Conservation (phyloP, 2,113 vertebrate species). For the Cochlearius cochlearius region DNA sequence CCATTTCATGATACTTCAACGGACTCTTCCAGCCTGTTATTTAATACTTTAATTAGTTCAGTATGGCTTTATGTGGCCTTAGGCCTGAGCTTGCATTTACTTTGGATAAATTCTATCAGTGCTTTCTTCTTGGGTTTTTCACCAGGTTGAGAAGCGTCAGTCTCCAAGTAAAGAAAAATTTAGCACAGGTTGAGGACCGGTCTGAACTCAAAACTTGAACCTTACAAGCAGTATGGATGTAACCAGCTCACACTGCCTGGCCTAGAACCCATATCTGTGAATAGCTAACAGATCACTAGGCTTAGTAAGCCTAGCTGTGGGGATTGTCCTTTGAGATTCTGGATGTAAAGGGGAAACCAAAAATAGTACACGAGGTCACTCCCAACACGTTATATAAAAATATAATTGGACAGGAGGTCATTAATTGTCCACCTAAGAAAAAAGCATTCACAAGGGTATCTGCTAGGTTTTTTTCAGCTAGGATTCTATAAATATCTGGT, state of each 20-base stretch:
- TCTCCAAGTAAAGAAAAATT: background rate
- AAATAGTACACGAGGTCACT: background rate
- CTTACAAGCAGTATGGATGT: background rate
- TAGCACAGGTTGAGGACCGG: background rate
- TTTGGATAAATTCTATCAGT: background rate
- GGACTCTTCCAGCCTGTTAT: background rate
- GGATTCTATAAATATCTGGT: background rate
- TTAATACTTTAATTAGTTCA: background rate
- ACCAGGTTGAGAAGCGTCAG: background rate
- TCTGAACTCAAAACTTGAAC: background rate
- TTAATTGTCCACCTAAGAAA: background rate
- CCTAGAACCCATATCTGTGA: background rate
- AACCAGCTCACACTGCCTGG: background rate
- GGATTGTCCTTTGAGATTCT: background rate
- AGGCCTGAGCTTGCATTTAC: background rate
- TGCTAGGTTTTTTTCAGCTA: background rate
- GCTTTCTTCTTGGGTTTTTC: background rate
- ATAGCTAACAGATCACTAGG: background rate
- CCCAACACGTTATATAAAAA: background rate
- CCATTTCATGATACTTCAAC: background rate
- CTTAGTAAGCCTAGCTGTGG: background rate
- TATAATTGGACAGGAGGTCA: background rate
- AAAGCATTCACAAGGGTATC: background rate
- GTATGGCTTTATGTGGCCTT: background rate
- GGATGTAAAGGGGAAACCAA: background rate